A percentile compares a stretch with the other conserved stretches of the same genome.
Conservation (phyloP, 1,140 invertebrate genomes). For the Eueides isabella region DNA sequence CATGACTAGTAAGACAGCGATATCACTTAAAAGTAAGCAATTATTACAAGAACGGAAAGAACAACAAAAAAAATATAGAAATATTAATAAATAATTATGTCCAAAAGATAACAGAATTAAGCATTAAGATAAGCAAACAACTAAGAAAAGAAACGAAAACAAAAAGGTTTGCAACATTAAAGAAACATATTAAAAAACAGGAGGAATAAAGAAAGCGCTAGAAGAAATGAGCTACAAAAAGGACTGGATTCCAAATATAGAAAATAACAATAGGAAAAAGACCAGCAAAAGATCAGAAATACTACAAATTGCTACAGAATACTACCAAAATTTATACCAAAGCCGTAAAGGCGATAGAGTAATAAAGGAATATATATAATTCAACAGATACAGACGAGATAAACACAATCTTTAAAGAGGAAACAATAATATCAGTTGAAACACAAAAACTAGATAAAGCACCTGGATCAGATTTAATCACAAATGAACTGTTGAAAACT, state of each 20-base stretch:
- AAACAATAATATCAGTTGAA: slow-evolving; percentile 31
- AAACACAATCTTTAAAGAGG: slow-evolving; percentile 21
- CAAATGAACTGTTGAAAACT: slow-evolving; percentile 37
- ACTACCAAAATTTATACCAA: slow-evolving; percentile 18
- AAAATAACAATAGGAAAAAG: slow-evolving; percentile 8
- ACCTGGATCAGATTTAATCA: slow-evolving; percentile 24
- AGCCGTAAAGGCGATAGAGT: background rate
- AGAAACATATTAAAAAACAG: background rate
- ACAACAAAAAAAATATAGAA: background rate
- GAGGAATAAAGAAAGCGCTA: slow-evolving; percentile 1
- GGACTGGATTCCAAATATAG: slow-evolving; percentile 22
- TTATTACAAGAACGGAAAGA: background rate
- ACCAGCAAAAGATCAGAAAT: slow-evolving; percentile 28
- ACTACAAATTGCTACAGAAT: slow-evolving; percentile 29
- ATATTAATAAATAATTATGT: background rate
- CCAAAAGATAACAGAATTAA: background rate
- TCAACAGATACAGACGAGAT: too few species aligned
- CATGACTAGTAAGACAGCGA: background rate
- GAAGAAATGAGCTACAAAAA: slow-evolving; percentile 20
- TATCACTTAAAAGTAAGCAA: background rate
- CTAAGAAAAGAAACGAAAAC: background rate
- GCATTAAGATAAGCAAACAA: slow-evolving; percentile 6
- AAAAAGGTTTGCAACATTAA: slow-evolving; percentile 5
- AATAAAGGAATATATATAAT: too few species aligned
- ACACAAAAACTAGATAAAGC: slow-evolving; percentile 31